Evolutionary conservation across 2,797 vertebrate genomes (phyloP), one percentile per base, ranked within the genome.

Genomic region (Acanthornis magna): DNA sequence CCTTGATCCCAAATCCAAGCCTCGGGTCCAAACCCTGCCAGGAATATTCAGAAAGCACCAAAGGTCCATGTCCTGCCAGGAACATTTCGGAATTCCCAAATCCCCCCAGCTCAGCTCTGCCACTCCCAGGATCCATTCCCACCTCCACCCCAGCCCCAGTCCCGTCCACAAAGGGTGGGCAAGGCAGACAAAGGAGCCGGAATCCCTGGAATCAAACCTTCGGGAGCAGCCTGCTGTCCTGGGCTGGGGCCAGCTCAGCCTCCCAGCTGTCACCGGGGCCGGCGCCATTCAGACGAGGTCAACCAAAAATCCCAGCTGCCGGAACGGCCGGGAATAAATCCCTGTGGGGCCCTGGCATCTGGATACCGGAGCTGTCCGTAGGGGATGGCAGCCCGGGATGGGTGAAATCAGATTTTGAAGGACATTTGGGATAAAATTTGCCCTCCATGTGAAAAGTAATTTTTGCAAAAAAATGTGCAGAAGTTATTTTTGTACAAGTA

Each of bases 261-360:
- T 77, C 30, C 25, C 93, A 94, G 93, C 80, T 95, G 91, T 57
- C 90, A 50, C 75, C 17, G 23, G 86, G 10, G 36, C 57, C 7
- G 22, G 86, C 11, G 36, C 57, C 7, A 89, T 17, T 51, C 84
- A 58, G 38, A 80, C 0, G 78, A 96, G 89, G 84, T 67, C 89
- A 90, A 74, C 74, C 93, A 89, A 90, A 93, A 77, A 87, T 29
- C 48, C 66, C 93, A 96, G 88, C 93, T 91, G 94, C 85, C 45
- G 95, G 75, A 45, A 25, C 6, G 40, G 85, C 29, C 42, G 26
- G 80, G 81, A 89, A 95, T 32, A 53, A 78, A 80, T 26, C 87
- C 91, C 93, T 13, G 48, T 7, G 51, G 83, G 79, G 88, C 2
- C 16, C 75, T 54, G 88, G 94, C 86, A 89, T 63, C 93, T 82